Conservation (phyloP, 1,140 invertebrate genomes). For the Drosophila gunungcola region DNA sequence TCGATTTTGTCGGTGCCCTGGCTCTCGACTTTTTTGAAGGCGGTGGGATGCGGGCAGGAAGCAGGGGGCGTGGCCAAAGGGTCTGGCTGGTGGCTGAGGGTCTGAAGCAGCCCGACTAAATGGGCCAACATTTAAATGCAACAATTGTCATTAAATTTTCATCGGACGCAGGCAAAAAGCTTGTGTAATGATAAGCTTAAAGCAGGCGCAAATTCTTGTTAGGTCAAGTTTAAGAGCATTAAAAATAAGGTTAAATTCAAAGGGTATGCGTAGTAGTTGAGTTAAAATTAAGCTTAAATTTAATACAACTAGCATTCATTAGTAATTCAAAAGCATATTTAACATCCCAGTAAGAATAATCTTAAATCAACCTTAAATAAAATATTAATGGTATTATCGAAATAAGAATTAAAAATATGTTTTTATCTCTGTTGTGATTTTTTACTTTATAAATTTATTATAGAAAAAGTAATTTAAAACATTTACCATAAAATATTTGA, state of each 20-base stretch:
- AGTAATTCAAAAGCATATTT: no score
- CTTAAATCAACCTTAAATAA: no score
- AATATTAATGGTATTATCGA: no score
- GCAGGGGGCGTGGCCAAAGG: conserved; percentile 10
- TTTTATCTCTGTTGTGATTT: no score
- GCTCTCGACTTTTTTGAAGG: conserved; percentile 1
- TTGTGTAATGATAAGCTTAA: conserved; percentile 33
- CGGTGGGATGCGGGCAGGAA: conserved; percentile 5
- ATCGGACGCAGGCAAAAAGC: conserved; percentile 21
- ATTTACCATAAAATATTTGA: no score
- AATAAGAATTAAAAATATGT: no score
- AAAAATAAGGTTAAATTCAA: neutral
- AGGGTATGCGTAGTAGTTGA: no score
- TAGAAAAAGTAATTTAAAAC: no score
- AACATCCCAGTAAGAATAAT: no score
- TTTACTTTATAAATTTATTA: no score
- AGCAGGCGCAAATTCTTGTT: neutral
- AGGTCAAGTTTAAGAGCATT: neutral
- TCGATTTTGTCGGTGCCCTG: conserved; percentile 63
- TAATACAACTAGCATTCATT: no score
- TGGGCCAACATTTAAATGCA: conserved; percentile 77
- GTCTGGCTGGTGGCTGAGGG: conserved; percentile 1
- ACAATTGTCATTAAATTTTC: conserved; percentile 78
- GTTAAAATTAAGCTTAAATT: no score
- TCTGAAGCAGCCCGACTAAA: conserved; percentile 35